Evolutionary conservation across 1,140 invertebrate genomes (phyloP).

Genomic region (Brachionus rubens): DNA sequence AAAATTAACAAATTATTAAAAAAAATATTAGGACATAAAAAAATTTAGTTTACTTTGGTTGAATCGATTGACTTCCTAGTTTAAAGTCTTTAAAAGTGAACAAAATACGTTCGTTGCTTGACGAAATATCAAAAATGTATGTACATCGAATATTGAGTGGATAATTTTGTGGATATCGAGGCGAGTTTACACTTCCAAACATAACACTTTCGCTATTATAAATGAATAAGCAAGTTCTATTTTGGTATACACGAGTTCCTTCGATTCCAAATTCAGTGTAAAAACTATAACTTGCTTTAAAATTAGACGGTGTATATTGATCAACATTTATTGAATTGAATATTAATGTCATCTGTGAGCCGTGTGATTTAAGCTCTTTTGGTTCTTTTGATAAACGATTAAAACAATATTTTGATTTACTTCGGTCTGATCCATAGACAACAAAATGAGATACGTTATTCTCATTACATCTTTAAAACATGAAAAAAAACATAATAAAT

Average conservation of each 20-base stretch:
- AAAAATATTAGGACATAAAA: neutral
- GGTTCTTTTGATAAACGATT: constrained; percentile 23
- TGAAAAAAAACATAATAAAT: neutral
- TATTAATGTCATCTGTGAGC: neutral
- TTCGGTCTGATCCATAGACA: constrained; percentile 24
- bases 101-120: constrained; percentile 72
- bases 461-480: constrained; percentile 15
- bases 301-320: constrained; percentile 12
- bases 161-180: constrained; percentile 89
- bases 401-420: constrained; percentile 15
- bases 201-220: constrained; percentile 80
- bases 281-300: constrained; percentile 25
- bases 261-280: constrained; percentile 38
- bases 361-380: constrained; percentile 12
- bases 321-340: constrained; percentile 31
- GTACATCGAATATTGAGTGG: constrained; percentile 86
- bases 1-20: neutral
- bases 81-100: constrained; percentile 89
- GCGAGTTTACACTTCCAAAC: constrained; percentile 86
- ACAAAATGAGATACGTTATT: constrained; percentile 14
- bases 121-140: constrained; percentile 69
- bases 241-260: constrained; percentile 26
- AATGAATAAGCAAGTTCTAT: constrained; percentile 72
- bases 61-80: constrained; percentile 50
- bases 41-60: neutral